Evolutionary conservation across 2,797 vertebrate species (phyloP), one percentile per base, ranked within the genome.

Genomic region (Arrhamphus sclerolepis): DNA sequence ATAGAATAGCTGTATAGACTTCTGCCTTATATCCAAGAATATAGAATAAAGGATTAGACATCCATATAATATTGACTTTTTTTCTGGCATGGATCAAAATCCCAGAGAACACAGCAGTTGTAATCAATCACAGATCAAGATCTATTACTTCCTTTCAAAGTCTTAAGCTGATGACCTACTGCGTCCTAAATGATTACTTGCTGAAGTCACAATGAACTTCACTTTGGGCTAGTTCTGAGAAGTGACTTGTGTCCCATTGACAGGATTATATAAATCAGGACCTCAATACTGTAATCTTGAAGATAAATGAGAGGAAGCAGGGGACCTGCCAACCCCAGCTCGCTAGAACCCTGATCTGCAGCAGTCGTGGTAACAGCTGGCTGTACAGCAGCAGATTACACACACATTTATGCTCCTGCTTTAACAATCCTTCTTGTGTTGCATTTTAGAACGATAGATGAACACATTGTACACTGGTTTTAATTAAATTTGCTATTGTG

Each of bases 261-360:
- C 77, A 74, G 79, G 89, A 90, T 91, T 91, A 90, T 78, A 74
- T 66, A 80, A 84, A 79, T 49, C 57, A 84, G 53, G 67, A 72
- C 50, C 75, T 83, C 81, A 88, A 83, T 79, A 86, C 82, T 80
- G 83, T 89, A 90, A 91, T 89, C 87, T 86, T 69, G 55, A 60
- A 50, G 69, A 66, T 70, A 81, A 90, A 87, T 84, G 71, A 87
- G 74, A 87, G 71, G 73, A 68, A 73, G 59, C 49, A 66, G 55
- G 56, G 65, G 70, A 72, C 58, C 20, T 54, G 56, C n/a, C 22
- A 47, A 82, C 64, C 56, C 48, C 46, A 58, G 78, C 60, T 22
- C 58, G 62, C 54, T 22, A 62, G 71, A 77, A 65, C 65, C 64
- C 72, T 70, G 58, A 47, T 64, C 73, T 82, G 50, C 53, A 57